A percentile compares a stretch with the other conserved stretches of the same genome.
Evolutionary conservation across 2,113 vertebrate genomes (phyloP).

Genomic region (Mesocricetus auratus): DNA sequence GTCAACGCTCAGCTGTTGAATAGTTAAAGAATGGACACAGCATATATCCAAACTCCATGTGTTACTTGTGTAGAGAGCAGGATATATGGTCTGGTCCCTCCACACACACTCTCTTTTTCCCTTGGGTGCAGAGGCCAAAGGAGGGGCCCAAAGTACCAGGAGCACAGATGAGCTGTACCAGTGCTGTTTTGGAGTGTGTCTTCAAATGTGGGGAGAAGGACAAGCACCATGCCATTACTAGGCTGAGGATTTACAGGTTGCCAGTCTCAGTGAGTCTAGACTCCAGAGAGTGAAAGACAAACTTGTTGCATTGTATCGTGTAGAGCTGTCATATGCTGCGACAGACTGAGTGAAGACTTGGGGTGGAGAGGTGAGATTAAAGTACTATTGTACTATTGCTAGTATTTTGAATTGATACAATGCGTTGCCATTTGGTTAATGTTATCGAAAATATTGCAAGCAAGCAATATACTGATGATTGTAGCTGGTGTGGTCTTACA

Average conservation of each 20-base stretch:
- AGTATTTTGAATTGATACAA: not conserved
- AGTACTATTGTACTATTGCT: not conserved
- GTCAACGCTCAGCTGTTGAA: too few relatives aligned
- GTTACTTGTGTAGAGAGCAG: not conserved
- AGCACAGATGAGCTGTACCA: not conserved
- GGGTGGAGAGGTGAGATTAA: not conserved
- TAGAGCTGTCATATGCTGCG: not conserved
- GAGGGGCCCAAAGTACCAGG: not conserved
- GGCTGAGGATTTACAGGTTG: not conserved
- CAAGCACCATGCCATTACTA: not conserved
- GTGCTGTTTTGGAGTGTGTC: not conserved
- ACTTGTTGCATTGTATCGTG: not conserved
- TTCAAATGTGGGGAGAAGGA: not conserved
- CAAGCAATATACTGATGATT: not conserved
- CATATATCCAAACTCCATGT: not conserved
- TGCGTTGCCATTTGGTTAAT: too few relatives aligned
- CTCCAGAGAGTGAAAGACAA: not conserved
- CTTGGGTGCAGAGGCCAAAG: not conserved
- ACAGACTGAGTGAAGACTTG: not conserved
- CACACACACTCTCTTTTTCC: not conserved
- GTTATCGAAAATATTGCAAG: not conserved
- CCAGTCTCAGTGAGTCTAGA: not conserved
- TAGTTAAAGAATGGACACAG: too few relatives aligned
- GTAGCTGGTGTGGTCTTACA: not conserved
- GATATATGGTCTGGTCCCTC: too few relatives aligned